These are phyloP conservation scores for Crocidura indochinensis DNA, from an alignment of 2,797 vertebrate species.

Conservation along the genomic window DNA sequence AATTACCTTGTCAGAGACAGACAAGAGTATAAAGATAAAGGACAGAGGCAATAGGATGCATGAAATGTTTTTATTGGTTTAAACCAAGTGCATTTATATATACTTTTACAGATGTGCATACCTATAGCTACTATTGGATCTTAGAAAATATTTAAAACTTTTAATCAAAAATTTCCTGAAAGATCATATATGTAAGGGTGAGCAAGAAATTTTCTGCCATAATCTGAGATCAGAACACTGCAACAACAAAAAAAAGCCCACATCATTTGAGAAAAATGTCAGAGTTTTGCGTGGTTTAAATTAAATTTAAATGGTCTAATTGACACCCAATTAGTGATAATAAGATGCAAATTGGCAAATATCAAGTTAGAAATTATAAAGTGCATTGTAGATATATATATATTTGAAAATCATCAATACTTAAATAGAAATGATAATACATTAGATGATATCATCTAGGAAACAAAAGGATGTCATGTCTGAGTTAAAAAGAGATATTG, in stretches of 20 bases:
- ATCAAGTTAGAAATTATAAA: neutral
- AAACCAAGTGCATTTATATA: neutral
- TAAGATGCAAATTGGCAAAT: neutral
- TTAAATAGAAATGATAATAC: neutral
- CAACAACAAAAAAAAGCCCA: no score
- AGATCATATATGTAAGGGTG: neutral
- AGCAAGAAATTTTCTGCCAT: neutral
- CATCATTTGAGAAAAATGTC: neutral
- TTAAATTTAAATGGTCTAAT: neutral
- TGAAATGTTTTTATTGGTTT: neutral
- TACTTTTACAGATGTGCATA: neutral
- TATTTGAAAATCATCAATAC: neutral
- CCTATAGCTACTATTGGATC: no score
- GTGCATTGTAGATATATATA: neutral
- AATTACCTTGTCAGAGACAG: no score
- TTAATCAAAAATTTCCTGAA: neutral
- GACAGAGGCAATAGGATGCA: neutral
- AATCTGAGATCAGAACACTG: neutral
- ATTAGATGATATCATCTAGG: neutral
- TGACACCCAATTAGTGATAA: neutral
- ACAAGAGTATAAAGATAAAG: neutral
- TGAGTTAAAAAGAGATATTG: neutral
- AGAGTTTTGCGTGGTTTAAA: no score
- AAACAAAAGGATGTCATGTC: neutral
- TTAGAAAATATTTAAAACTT: constrained; percentile 32